phyloP scores from a whole-genome alignment of 2,888 invertebrate genomes.

The Nycteola revayana region DNA sequence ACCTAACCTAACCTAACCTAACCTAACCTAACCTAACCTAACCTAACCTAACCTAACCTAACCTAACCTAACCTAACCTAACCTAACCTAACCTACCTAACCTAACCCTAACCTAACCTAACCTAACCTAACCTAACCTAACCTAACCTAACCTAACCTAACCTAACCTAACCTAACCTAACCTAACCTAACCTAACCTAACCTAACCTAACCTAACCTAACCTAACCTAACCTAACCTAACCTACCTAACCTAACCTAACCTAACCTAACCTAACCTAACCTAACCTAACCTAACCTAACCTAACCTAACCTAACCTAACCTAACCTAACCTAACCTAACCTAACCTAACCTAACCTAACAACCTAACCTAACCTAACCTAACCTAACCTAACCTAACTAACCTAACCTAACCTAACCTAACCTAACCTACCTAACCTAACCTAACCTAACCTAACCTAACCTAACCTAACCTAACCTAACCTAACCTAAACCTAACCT shows the following conservation, averaged over 20 bases:
- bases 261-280: constrained; percentile 9
- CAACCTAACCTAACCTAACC: constrained; percentile 29
- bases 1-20: constrained; percentile 16
- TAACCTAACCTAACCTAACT: constrained; percentile 29
- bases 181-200: constrained; percentile 26
- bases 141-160: constrained; percentile 8
- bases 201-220: constrained; percentile 25
- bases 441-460: constrained; percentile 23
- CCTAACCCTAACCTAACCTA: constrained; percentile 19
- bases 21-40: constrained; percentile 26
- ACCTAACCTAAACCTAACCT: constrained; percentile 11
- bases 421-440: constrained; percentile 27
- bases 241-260: constrained; percentile 13
- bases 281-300: constrained; percentile 9
- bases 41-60: constrained; percentile 24
- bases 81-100: constrained; percentile 19
- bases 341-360: constrained; percentile 26
- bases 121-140: constrained; percentile 18
- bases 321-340: constrained; percentile 14
- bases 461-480: constrained; percentile 11
- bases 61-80: constrained; percentile 13
- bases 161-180: constrained; percentile 26
- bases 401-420: constrained; percentile 28
- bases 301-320: constrained; percentile 14
- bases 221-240: constrained; percentile 22